Conservation (phyloP, 2,113 vertebrate genomes). For the Garra rufa region DNA sequence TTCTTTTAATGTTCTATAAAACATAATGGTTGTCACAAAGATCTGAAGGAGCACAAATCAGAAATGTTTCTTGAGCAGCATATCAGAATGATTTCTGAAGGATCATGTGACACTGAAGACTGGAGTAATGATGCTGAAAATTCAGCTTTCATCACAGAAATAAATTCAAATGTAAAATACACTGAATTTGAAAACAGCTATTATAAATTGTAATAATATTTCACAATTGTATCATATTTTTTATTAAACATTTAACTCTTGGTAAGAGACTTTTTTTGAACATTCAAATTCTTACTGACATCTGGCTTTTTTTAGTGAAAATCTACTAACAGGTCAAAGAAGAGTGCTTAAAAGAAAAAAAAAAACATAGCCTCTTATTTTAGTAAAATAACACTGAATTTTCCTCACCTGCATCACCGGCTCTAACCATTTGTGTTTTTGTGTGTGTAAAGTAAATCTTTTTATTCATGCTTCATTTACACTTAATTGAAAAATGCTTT, state of each 20-base stretch:
- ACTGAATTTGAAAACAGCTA: not conserved
- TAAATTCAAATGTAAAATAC: not conserved
- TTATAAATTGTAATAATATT: not conserved
- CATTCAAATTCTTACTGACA: not conserved
- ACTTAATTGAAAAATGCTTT: not conserved
- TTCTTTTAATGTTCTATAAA: too few relatives aligned
- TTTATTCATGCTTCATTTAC: not conserved
- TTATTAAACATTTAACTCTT: not conserved
- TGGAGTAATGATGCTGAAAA: not conserved
- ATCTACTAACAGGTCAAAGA: too few relatives aligned
- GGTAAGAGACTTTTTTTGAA: not conserved
- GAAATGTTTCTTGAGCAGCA: not conserved
- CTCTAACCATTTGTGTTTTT: not conserved
- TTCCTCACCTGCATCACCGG: too few relatives aligned
- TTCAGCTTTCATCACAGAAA: not conserved
- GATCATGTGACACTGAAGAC: not conserved
- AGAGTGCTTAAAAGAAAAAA: too few relatives aligned
- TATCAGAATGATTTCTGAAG: not conserved
- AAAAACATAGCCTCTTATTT: too few relatives aligned
- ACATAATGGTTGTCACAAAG: too few relatives aligned
- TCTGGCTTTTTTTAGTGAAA: too few relatives aligned
- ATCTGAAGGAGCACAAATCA: not conserved
- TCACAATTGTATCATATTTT: not conserved
- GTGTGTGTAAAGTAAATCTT: not conserved
- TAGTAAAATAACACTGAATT: too few relatives aligned